phyloP scores from a whole-genome alignment of 2,113 vertebrate genomes.

The Tympanuchus pallidicinctus region DNA sequence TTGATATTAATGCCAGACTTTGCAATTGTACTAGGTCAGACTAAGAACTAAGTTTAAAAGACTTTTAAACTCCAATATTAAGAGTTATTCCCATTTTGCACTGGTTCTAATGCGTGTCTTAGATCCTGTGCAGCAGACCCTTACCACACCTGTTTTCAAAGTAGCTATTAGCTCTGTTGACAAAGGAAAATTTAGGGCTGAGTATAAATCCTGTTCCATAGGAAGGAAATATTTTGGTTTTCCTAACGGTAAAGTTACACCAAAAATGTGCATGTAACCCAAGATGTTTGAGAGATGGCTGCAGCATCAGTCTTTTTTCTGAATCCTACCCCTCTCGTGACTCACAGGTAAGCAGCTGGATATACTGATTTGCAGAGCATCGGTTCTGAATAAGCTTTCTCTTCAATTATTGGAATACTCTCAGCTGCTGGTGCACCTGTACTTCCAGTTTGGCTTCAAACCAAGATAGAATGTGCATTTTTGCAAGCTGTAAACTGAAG shows the following conservation, averaged over 20 bases:
- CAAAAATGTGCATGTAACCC: neutral
- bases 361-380: neutral
- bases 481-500: neutral
- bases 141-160: slow-evolving; percentile 10
- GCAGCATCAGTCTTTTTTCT: neutral
- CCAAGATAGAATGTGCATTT: neutral
- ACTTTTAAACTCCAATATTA: neutral
- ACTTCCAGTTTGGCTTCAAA: neutral
- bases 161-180: neutral
- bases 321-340: neutral
- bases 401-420: neutral
- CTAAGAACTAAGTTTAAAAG: neutral
- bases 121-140: neutral
- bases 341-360: neutral
- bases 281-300: neutral
- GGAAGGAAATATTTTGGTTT: neutral
- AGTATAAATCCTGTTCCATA: neutral
- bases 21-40: neutral
- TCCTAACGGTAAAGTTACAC: neutral
- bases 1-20: neutral
- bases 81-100: neutral
- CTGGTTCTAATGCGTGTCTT: neutral
- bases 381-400: neutral
- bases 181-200: neutral
- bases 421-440: neutral